Conservation (phyloP, 2,888 invertebrate genomes). For the Notodonta dromedarius region DNA sequence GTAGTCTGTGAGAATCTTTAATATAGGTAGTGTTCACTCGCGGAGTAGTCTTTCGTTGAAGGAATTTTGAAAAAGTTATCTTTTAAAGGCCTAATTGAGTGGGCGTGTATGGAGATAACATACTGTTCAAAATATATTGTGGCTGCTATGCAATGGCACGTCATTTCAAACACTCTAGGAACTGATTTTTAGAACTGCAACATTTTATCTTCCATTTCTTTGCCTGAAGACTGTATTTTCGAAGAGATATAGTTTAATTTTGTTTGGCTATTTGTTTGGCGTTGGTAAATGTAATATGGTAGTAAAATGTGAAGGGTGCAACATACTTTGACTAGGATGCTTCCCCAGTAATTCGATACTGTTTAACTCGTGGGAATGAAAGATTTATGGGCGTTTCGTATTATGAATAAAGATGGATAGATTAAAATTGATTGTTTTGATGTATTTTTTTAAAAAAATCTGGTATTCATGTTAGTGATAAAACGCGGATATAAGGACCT, state of each 20-base stretch:
- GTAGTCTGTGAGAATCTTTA: too few species aligned
- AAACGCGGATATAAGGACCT: constrained; percentile 12
- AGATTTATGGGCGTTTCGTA: constrained; percentile 54
- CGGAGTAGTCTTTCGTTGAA: too few species aligned
- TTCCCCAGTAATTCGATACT: constrained; percentile 72
- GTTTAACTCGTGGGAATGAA: constrained; percentile 73
- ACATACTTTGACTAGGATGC: constrained; percentile 54
- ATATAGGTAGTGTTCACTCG: too few species aligned
- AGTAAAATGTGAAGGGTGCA: constrained; percentile 57
- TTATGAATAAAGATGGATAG: constrained; percentile 52
- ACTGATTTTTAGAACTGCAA: constrained; percentile 70
- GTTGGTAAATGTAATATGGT: constrained; percentile 13
- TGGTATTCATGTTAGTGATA: neutral
- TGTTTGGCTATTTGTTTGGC: constrained; percentile 8
- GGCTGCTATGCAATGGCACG: constrained; percentile 64
- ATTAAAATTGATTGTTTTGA: constrained; percentile 43
- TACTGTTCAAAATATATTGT: neutral
- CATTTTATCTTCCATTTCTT: constrained; percentile 3
- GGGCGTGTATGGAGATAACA: neutral
- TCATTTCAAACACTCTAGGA: constrained; percentile 72
- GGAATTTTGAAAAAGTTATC: too few species aligned
- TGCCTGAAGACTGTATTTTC: constrained; percentile 19
- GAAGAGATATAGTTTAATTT: constrained; percentile 36
- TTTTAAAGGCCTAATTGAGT: neutral
- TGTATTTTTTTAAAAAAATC: constrained; percentile 2